phyloP scores from a whole-genome alignment of 92 coral and sea anemone species.

The Blastomussa wellsi region DNA sequence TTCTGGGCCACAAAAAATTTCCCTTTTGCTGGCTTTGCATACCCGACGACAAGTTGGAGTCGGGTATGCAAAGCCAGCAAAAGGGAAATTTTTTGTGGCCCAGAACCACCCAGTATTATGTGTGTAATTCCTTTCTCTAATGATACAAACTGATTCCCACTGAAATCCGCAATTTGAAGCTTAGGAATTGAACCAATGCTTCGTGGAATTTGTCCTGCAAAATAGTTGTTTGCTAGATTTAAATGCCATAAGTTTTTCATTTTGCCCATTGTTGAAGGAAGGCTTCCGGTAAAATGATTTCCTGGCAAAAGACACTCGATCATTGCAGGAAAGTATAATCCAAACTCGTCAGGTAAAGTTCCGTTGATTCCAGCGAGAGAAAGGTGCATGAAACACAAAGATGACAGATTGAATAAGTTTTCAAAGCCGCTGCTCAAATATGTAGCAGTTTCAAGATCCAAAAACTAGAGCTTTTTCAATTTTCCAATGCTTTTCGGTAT shows the following conservation, averaged over 20 bases:
- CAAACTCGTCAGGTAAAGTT: slow-evolving; percentile 65
- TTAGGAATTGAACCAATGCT: slow-evolving; percentile 47
- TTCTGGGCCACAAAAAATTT: no score
- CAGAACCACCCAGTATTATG: no score
- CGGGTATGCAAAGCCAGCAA: no score
- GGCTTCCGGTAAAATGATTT: slow-evolving; percentile 49
- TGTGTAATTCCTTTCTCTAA: slow-evolving; percentile 59
- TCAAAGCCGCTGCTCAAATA: slow-evolving; percentile 50
- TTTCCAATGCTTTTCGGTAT: slow-evolving; percentile 74
- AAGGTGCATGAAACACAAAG: slow-evolving; percentile 63
- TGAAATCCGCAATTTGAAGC: slow-evolving; percentile 58
- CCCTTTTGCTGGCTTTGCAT: no score
- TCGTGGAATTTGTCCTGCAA: slow-evolving; percentile 56
- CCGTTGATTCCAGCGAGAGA: slow-evolving; percentile 69
- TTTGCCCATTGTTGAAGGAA: slow-evolving; percentile 61
- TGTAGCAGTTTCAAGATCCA: slow-evolving; percentile 65
- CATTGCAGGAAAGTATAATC: slow-evolving; percentile 63
- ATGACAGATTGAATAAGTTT: slow-evolving; percentile 51
- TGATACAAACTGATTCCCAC: slow-evolving; percentile 46
- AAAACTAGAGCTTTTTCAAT: slow-evolving; percentile 71
- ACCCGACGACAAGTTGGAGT: no score
- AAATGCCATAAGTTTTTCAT: slow-evolving; percentile 60
- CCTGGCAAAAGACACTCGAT: slow-evolving; percentile 67
- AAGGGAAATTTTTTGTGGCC: no score
- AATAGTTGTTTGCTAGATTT: slow-evolving; percentile 54